Conservation (phyloP, 2,888 invertebrate species). For the Cartodere bifasciata region DNA sequence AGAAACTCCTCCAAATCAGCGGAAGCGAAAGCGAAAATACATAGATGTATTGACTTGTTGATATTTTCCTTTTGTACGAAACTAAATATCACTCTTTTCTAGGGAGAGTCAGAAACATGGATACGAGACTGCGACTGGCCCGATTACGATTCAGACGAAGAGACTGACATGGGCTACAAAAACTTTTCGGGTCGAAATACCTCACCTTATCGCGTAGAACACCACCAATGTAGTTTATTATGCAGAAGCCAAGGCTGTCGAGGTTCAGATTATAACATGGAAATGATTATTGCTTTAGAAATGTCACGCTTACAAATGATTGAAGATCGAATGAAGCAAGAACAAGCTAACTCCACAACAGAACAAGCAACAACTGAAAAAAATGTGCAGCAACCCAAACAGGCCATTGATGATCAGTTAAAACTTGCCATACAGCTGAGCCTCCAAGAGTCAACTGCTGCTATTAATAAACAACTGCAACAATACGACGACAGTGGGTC, state of each 20-base stretch:
- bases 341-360: conserved; percentile 25
- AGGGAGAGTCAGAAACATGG: conserved; percentile 37
- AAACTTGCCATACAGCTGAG: conserved; percentile 42
- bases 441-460: conserved; percentile 34
- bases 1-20: conserved; percentile 47
- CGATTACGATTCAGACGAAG: conserved; percentile 43
- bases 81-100: conserved; percentile 12
- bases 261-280: conserved; percentile 44
- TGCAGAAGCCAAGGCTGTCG: conserved; percentile 33
- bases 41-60: too few species aligned
- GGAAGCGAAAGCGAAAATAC: conserved; percentile 37
- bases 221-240: conserved; percentile 43
- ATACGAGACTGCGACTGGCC: conserved; percentile 48
- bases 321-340: conserved; percentile 43
- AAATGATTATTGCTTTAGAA: conserved; percentile 50
- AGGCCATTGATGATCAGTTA: conserved; percentile 36
- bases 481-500: conserved; percentile 15
- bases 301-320: conserved; percentile 56
- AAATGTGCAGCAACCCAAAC: conserved; percentile 28
- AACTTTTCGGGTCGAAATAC: conserved; percentile 17
- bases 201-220: conserved; percentile 25
- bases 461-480: conserved; percentile 19
- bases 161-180: conserved; percentile 29
- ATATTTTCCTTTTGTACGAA: too few species aligned
- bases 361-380: conserved; percentile 9